Percentiles rank a stretch among this genome's conserved stretches.
Conservation (phyloP, 2,113 vertebrate genomes). For the Progne subis region DNA sequence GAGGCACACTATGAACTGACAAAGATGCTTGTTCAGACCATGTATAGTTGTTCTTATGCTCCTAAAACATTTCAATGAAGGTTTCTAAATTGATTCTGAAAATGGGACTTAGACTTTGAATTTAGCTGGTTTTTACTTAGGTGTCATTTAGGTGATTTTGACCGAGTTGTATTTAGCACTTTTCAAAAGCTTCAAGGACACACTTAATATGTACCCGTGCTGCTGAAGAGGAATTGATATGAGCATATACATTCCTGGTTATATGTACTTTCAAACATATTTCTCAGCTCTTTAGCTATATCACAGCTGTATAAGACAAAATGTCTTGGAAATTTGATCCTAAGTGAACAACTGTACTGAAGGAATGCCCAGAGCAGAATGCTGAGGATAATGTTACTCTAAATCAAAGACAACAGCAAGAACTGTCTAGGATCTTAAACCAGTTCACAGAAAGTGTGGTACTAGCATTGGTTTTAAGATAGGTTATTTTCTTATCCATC, state of each 20-base stretch:
- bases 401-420: background rate
- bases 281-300: background rate
- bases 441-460: background rate
- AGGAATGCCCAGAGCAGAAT: background rate
- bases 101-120: background rate
- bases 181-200: background rate
- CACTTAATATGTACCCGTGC: rapidly evolving
- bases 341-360: background rate
- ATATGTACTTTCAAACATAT: background rate
- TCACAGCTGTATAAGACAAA: background rate
- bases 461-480: background rate
- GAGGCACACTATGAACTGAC: background rate
- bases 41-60: background rate
- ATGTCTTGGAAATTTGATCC: background rate
- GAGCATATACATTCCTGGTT: background rate
- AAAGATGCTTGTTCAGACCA: background rate
- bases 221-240: background rate
- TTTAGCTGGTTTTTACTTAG: background rate
- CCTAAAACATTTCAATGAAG: background rate
- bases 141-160: background rate
- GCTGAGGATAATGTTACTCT: background rate
- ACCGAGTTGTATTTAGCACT: background rate
- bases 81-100: background rate
- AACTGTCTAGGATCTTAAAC: background rate
- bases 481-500: background rate